Conservation (phyloP, 2,113 vertebrate species). For the Micronycteris hirsuta region DNA sequence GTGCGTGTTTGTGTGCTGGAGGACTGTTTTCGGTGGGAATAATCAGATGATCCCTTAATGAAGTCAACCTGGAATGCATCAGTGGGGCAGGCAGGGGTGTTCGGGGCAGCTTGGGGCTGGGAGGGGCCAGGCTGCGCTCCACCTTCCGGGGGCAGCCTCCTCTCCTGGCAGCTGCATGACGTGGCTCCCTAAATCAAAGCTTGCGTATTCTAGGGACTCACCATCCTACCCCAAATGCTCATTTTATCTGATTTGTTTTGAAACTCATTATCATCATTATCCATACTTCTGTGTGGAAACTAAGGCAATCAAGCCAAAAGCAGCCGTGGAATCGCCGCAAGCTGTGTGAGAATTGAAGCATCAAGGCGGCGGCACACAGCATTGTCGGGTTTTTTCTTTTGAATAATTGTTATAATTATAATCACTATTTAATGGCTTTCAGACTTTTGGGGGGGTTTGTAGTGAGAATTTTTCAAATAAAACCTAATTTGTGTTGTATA, state of each 20-base stretch:
- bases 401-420: slow-evolving; percentile 20
- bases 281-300: slow-evolving; percentile 35
- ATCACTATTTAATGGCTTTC: not conserved
- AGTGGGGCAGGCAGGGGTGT: not conserved
- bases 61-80: not conserved
- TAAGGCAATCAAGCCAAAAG: slow-evolving; percentile 16
- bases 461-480: not conserved
- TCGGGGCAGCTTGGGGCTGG: rapidly evolving
- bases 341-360: not conserved
- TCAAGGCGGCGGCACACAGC: not conserved
- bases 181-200: not conserved
- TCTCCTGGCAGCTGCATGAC: not conserved
- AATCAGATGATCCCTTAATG: not conserved
- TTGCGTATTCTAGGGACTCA: slow-evolving; percentile 7
- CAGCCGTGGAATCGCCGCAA: not conserved
- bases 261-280: slow-evolving; percentile 49
- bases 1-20: not conserved
- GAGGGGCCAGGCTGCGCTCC: not conserved
- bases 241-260: slow-evolving; percentile 55
- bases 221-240: not conserved
- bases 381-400: not conserved
- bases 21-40: not conserved
- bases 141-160: not conserved
- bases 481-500: not conserved
- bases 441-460: not conserved